Percentiles rank a stretch among this genome's conserved stretches.
These are phyloP conservation scores for Dicroscelio sp. DNA, from an alignment of 2,888 invertebrate species.

Conservation along the genomic window DNA sequence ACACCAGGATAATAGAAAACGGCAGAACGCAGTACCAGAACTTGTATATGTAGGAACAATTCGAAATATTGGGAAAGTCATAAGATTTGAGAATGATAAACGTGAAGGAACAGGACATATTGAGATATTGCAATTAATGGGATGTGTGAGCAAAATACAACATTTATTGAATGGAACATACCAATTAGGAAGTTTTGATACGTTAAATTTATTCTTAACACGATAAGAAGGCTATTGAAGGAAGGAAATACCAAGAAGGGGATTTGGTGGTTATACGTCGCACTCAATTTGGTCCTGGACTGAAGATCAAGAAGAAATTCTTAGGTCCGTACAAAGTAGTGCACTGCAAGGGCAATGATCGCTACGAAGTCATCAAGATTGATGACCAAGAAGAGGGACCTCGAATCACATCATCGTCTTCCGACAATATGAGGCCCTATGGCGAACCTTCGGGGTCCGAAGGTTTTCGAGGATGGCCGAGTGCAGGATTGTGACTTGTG, in stretches of 20 bases:
- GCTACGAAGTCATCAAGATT: constrained; percentile 69
- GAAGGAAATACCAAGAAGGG: constrained; percentile 36
- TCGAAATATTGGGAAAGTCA: too few relatives aligned
- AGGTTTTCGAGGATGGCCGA: constrained; percentile 43
- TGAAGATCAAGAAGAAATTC: constrained; percentile 72
- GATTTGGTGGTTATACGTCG: constrained; percentile 77
- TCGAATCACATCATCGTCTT: constrained; percentile 18
- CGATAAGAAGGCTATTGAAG: constrained; percentile 12
- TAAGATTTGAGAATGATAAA: too few relatives aligned
- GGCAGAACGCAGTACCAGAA: too few relatives aligned
- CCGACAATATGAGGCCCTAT: constrained; percentile 41
- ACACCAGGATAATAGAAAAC: too few relatives aligned
- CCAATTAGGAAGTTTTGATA: too few relatives aligned
- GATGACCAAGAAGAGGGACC: constrained; percentile 21
- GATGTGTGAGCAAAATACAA: too few relatives aligned
- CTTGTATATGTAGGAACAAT: too few relatives aligned
- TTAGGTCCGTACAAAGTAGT: constrained; percentile 79
- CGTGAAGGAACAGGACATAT: too few relatives aligned
- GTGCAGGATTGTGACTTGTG: neutral
- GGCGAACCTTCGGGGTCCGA: constrained; percentile 37
- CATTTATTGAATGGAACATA: too few relatives aligned
- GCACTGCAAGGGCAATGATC: constrained; percentile 34
- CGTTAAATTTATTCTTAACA: too few relatives aligned
- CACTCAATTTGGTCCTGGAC: constrained; percentile 74
- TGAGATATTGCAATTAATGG: too few relatives aligned